Percentiles rank a stretch among this genome's conserved stretches.
Conservation (phyloP, 2,797 vertebrate genomes). For the Lepilemur ruficaudatus region DNA sequence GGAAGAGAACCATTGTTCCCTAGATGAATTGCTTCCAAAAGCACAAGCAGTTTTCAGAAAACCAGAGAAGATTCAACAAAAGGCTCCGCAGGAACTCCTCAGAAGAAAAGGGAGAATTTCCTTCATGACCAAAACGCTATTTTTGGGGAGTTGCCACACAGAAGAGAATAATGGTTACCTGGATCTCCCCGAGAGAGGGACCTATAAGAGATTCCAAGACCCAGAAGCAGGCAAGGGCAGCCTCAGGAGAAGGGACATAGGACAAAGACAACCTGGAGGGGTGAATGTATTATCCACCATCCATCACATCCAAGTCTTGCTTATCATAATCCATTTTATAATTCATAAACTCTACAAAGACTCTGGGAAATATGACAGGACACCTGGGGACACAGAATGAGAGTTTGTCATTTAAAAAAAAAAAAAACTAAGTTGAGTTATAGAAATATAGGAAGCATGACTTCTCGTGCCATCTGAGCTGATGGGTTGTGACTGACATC, state of each 20-base stretch:
- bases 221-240: neutral
- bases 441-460: neutral
- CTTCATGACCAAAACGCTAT: neutral
- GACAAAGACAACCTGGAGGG: neutral
- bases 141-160: neutral
- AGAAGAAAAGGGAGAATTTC: neutral
- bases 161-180: neutral
- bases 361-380: neutral
- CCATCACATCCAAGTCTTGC: neutral
- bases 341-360: neutral
- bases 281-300: neutral
- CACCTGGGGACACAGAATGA: neutral
- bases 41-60: neutral
- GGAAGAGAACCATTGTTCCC: neutral
- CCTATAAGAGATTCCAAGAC: neutral
- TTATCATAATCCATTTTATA: neutral
- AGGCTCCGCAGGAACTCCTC: neutral
- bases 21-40: neutral
- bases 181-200: neutral
- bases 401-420: neutral
- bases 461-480: neutral
- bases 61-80: neutral
- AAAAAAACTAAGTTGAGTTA: neutral
- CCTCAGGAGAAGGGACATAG: neutral
- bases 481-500: neutral